These are phyloP conservation scores for Atlantisia rogersi DNA, from an alignment of 2,113 vertebrate species.

Conservation along the genomic window DNA sequence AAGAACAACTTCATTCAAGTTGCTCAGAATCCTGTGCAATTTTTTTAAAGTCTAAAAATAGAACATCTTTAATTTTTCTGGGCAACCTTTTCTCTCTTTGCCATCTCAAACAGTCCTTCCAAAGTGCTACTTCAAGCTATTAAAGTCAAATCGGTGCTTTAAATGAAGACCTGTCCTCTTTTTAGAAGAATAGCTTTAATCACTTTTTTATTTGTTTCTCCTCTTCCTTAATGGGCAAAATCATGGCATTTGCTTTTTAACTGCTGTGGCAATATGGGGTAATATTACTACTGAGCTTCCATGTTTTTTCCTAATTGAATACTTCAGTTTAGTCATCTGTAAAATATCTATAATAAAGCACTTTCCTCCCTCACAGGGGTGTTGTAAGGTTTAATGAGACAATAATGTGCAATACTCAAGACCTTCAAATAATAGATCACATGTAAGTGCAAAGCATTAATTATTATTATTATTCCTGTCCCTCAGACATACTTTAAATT, in stretches of 20 bases:
- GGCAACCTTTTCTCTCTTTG: not conserved
- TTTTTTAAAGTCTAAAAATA: not conserved
- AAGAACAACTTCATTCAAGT: not conserved
- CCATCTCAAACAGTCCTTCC: not conserved
- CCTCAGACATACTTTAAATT: not conserved
- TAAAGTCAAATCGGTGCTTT: not conserved
- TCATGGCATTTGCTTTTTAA: not conserved
- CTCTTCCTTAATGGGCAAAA: not conserved
- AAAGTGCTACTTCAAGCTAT: not conserved
- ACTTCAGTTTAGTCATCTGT: conserved; percentile 29
- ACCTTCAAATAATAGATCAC: not conserved
- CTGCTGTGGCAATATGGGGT: not conserved
- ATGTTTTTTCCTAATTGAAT: conserved; percentile 24
- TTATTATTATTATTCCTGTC: conserved; percentile 33
- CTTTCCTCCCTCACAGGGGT: conserved; percentile 20
- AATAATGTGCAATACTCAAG: conserved; percentile 21
- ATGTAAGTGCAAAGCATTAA: not conserved
- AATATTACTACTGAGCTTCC: not conserved
- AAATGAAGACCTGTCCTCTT: not conserved
- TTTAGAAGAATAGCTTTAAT: not conserved
- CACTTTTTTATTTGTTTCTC: not conserved
- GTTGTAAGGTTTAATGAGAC: conserved; percentile 42
- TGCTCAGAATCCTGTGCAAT: not conserved
- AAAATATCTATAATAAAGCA: conserved; percentile 23
- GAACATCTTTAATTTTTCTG: not conserved